These are phyloP conservation scores for Mya arenaria DNA, from an alignment of 1,140 invertebrate genomes.

Conservation along the genomic window DNA sequence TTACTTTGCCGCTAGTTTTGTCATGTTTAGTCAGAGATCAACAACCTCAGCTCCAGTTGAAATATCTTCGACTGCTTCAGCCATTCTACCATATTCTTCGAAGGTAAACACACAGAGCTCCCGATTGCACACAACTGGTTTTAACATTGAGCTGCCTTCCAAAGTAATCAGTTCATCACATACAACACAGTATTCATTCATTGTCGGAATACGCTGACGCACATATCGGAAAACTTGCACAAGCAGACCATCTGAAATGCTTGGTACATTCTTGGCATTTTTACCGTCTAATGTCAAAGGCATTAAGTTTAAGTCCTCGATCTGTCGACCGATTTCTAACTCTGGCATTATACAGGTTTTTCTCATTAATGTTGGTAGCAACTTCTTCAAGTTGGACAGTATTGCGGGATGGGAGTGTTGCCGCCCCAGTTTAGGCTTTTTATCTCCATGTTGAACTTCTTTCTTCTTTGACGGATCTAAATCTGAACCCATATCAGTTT, in stretches of 20 bases:
- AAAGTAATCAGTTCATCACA: conserved; percentile 78
- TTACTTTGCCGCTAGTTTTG: conserved; percentile 70
- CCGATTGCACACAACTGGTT: conserved; percentile 76
- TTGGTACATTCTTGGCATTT: conserved; percentile 36
- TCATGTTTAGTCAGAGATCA: conserved; percentile 75
- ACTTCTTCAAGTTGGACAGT: conserved; percentile 9
- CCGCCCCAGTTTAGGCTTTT: background rate
- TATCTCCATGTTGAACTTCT: background rate
- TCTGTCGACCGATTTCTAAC: too few species aligned
- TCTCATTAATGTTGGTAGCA: conserved; percentile 1
- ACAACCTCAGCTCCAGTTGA: conserved; percentile 77
- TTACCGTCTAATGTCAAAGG: conserved; percentile 41
- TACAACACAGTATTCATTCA: conserved; percentile 79
- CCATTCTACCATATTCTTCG: conserved; percentile 77
- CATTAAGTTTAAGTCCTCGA: conserved; percentile 45
- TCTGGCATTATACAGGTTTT: conserved; percentile 14
- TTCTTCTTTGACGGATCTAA: too few species aligned
- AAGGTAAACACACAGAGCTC: conserved; percentile 78
- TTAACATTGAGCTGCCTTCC: conserved; percentile 77
- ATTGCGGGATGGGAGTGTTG: conserved; percentile 16
- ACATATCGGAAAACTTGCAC: conserved; percentile 73
- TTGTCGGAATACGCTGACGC: conserved; percentile 73
- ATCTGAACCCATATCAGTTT: too few species aligned
- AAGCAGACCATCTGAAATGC: conserved; percentile 42
- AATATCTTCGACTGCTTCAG: conserved; percentile 73